These are phyloP conservation scores for Endotricha flammealis DNA, from an alignment of 2,888 invertebrate species.

Conservation along the genomic window DNA sequence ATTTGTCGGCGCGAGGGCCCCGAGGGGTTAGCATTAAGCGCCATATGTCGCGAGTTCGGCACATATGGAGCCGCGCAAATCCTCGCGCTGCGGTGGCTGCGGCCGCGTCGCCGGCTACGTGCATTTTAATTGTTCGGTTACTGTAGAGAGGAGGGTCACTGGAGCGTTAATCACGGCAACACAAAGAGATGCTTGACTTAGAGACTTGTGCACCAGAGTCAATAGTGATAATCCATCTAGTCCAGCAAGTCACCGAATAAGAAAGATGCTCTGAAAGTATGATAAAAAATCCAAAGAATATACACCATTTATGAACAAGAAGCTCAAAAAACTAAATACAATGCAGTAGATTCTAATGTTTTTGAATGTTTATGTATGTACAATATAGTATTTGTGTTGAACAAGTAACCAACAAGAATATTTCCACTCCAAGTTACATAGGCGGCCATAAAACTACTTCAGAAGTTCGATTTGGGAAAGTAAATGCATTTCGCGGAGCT, in stretches of 20 bases:
- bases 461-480: constrained; percentile 2
- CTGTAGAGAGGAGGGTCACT: constrained; percentile 30
- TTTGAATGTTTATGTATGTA: too few species aligned
- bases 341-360: too few species aligned
- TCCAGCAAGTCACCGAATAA: too few species aligned
- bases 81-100: constrained; percentile 24
- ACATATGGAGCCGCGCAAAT: constrained; percentile 21
- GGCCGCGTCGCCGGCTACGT: constrained; percentile 22
- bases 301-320: too few species aligned
- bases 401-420: constrained; percentile 4
- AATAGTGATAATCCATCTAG: too few species aligned
- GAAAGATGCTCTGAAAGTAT: too few species aligned
- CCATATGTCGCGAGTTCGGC: constrained; percentile 62
- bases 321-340: too few species aligned
- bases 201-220: constrained; percentile 18
- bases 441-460: constrained; percentile 8
- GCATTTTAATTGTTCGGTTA: constrained; percentile 55
- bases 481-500: constrained; percentile 15
- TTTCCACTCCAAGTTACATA: constrained; percentile 1
- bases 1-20: constrained; percentile 49
- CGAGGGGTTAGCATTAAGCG: constrained; percentile 29
- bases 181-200: constrained; percentile 3
- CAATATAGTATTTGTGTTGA: too few species aligned
- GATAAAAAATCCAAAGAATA: too few species aligned
- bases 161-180: constrained; percentile 17